Evolutionary conservation across 2,888 invertebrate genomes (phyloP).

Genomic region (Melangyna quadrimaculata): DNA sequence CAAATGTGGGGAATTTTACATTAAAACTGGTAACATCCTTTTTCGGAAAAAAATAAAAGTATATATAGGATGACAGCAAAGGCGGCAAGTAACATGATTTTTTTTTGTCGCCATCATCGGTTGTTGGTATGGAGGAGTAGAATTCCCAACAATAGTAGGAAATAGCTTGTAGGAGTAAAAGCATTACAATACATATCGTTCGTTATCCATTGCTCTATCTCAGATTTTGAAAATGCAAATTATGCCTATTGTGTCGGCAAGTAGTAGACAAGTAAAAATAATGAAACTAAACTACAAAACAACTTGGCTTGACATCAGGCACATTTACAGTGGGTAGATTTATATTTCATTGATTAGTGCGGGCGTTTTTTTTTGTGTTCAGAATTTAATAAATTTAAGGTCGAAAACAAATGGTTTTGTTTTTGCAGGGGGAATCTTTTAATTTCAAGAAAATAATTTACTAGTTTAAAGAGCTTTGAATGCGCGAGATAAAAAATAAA

Average conservation of each 20-base stretch:
- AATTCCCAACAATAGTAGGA: background rate
- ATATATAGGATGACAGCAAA: slow-evolving; percentile 47
- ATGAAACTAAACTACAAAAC: background rate
- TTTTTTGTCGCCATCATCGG: background rate
- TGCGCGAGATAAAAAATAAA: too few relatives aligned
- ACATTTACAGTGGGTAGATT: slow-evolving; percentile 66
- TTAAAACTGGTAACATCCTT: slow-evolving; percentile 63
- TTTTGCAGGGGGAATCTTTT: background rate
- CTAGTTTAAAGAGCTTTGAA: background rate
- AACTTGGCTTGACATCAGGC: slow-evolving; percentile 48
- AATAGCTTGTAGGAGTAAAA: slow-evolving; percentile 37
- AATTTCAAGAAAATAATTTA: background rate
- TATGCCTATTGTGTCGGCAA: slow-evolving; percentile 19
- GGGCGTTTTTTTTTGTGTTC: slow-evolving; percentile 47
- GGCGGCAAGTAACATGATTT: slow-evolving; percentile 45
- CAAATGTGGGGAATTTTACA: slow-evolving; percentile 57
- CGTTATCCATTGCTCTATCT: slow-evolving; percentile 39
- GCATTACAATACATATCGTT: slow-evolving; percentile 51
- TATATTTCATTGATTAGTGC: slow-evolving; percentile 64
- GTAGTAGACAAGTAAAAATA: too few relatives aligned
- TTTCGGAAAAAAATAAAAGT: slow-evolving; percentile 47
- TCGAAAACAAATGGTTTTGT: background rate
- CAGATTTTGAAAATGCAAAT: slow-evolving; percentile 53
- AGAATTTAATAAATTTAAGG: background rate
- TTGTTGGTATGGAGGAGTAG: background rate